Evolutionary conservation across 2,888 invertebrate species (phyloP).

Genomic region (Drosophila atroscutellata): DNA sequence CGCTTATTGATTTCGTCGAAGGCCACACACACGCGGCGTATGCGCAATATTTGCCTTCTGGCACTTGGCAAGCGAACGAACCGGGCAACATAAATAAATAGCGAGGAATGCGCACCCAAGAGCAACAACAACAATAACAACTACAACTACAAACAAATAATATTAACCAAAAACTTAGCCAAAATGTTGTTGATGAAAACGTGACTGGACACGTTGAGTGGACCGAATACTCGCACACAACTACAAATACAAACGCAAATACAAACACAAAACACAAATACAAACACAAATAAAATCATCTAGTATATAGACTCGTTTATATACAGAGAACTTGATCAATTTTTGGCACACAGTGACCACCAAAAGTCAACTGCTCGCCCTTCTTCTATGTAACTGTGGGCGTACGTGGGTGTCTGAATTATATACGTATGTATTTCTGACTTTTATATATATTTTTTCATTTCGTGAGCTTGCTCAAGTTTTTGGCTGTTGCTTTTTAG

Average conservation of each 20-base stretch:
- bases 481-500: slow-evolving; percentile 22
- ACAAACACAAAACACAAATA: slow-evolving; percentile 12
- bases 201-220: slow-evolving; percentile 72
- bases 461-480: slow-evolving; percentile 36
- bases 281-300: slow-evolving; percentile 26
- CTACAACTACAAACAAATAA: slow-evolving; percentile 65
- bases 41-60: slow-evolving; percentile 73
- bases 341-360: slow-evolving; percentile 45
- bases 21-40: slow-evolving; percentile 64
- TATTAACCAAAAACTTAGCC: slow-evolving; percentile 76
- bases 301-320: slow-evolving; percentile 7
- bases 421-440: background rate
- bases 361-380: slow-evolving; percentile 49
- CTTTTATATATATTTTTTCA: slow-evolving; percentile 12
- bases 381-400: background rate
- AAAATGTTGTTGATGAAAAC: slow-evolving; percentile 72
- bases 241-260: slow-evolving; percentile 20
- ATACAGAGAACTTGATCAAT: slow-evolving; percentile 35
- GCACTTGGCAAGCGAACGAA: slow-evolving; percentile 57
- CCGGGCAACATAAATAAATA: slow-evolving; percentile 71
- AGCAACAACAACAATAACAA: slow-evolving; percentile 25
- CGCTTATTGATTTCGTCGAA: slow-evolving; percentile 65
- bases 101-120: slow-evolving; percentile 25
- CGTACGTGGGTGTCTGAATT: slow-evolving; percentile 12
- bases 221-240: slow-evolving; percentile 24